A percentile compares a stretch with the other conserved stretches of the same genome.
phyloP scores from a whole-genome alignment of 2,888 invertebrate species.

The Sinhomidia bicolor region DNA sequence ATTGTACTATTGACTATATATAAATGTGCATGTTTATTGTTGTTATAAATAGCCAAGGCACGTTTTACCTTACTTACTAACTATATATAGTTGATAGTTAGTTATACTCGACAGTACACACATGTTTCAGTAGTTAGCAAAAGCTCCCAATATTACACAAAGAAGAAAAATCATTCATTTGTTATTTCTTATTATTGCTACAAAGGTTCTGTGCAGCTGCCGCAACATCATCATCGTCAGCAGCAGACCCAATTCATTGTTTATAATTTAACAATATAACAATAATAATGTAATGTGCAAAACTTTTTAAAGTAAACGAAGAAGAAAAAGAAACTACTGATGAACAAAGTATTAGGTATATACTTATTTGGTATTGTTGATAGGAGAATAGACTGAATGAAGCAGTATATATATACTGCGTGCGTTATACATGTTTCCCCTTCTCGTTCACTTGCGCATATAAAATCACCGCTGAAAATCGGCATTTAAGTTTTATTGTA shows the following conservation, averaged over 20 bases:
- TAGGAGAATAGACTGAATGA: not conserved
- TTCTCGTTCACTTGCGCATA: not conserved
- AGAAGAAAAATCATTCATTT: conserved; percentile 1
- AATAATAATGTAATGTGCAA: conserved; percentile 50
- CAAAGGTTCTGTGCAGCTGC: conserved; percentile 45
- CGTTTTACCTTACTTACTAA: conserved; percentile 36
- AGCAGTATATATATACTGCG: too few species aligned
- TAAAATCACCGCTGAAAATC: conserved; percentile 55
- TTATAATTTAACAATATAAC: conserved; percentile 47
- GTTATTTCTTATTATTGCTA: conserved; percentile 9
- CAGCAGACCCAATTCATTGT: conserved; percentile 46
- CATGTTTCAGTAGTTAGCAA: conserved; percentile 15
- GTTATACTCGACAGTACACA: conserved; percentile 11
- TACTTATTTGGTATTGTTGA: not conserved
- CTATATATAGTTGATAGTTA: too few species aligned
- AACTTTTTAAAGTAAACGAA: conserved; percentile 13
- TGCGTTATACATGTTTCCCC: conserved; percentile 3
- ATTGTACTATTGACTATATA: not conserved
- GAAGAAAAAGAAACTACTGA: conserved; percentile 16
- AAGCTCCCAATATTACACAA: not conserved
- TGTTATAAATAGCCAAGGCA: conserved; percentile 62
- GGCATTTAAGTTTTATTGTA: conserved; percentile 55
- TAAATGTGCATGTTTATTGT: too few species aligned
- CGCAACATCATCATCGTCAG: conserved; percentile 44
- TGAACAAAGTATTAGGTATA: conserved; percentile 10